Percentiles rank a stretch among this genome's conserved stretches.
These are phyloP conservation scores for Pogonophryne albipinna DNA, from an alignment of 2,797 vertebrate genomes.

Conservation along the genomic window DNA sequence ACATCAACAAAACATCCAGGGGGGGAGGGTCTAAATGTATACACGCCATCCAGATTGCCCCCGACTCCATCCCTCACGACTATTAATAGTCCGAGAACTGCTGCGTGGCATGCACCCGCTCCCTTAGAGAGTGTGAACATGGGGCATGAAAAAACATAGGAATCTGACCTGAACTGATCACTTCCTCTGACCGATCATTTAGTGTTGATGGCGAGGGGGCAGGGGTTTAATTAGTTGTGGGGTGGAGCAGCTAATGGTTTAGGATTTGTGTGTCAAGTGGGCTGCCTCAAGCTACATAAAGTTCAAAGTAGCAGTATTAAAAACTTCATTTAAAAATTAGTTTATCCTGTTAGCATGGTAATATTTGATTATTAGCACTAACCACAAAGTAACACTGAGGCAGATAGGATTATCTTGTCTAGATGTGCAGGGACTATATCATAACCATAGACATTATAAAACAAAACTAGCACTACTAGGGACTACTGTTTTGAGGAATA, in stretches of 20 bases:
- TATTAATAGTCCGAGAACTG: conserved; percentile 83
- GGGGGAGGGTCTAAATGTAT: conserved; percentile 79
- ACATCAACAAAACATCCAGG: conserved; percentile 79
- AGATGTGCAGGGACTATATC: neutral
- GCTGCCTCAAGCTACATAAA: conserved; percentile 13
- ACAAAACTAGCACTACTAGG: too few species aligned
- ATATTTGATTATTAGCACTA: neutral
- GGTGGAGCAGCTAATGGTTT: conserved; percentile 51
- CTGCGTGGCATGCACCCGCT: conserved; percentile 72
- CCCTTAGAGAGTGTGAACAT: conserved; percentile 70
- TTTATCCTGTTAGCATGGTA: neutral
- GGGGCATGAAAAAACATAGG: conserved; percentile 73
- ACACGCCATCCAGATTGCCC: conserved; percentile 71
- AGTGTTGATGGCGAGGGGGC: conserved; percentile 52
- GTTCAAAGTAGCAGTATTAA: neutral
- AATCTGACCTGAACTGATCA: conserved; percentile 76
- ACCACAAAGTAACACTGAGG: neutral
- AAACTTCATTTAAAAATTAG: neutral
- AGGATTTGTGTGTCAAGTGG: conserved; percentile 27
- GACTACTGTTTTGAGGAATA: too few species aligned
- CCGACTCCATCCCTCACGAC: conserved; percentile 67
- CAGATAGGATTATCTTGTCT: neutral
- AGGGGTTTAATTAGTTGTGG: conserved; percentile 61
- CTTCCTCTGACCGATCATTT: conserved; percentile 53
- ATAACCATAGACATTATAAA: neutral